Base-by-base conservation (phyloP, 1,140 invertebrate species). In the Drosophila micromelanica region DNA sequence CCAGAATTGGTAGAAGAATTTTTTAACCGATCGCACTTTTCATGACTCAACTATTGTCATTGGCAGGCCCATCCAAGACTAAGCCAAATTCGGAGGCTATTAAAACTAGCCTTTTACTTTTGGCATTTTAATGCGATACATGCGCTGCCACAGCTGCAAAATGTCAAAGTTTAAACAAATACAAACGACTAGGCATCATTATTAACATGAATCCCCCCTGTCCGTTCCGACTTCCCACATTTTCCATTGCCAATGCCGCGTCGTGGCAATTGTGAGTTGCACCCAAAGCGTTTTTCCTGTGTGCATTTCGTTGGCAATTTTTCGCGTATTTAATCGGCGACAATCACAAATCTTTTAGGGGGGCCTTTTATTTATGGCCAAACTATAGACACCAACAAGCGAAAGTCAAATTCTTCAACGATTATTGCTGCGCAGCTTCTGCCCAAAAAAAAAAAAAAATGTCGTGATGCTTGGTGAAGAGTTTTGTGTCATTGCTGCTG, bases 351-450 rank as follows among this genome's bases (percentile, higher is more conserved):
- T 81, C 84, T 89, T 80, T 70, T 61, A 37, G 62, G 69, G 74
- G 57, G 57, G 67, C 54, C 76, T 87, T 89, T 89, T 89, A 89
- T 89, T 89, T 89, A 89, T 89, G 85, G 84, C 79, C 65, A 38
- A 73, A 73, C 17, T 45, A 46, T 17, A 20, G 69, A 42, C 51
- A 52, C 45, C 45, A 49, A 76, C 76, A 89, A 89, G 84, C 84
- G 84, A 89, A 89, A 89, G 84, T 89, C 76, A 89, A 89, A 87
- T 87, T 87, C 82, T 87, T 89, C 84, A 48, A 38, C 82, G 84
- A 89, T 82, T 89, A 87, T 87, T 80, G 78, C 81, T 60, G 32
- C 60, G 72, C 54, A 52, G 74, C 82, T 87, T 81, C 81, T 81
- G 78, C 55, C 74, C 12, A 32, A 32, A 32, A 35, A 9, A 35